Evolutionary conservation across 2,797 vertebrate genomes (phyloP), one percentile per base, ranked within the genome.

Genomic region (Stomatorhinus walkeri): DNA sequence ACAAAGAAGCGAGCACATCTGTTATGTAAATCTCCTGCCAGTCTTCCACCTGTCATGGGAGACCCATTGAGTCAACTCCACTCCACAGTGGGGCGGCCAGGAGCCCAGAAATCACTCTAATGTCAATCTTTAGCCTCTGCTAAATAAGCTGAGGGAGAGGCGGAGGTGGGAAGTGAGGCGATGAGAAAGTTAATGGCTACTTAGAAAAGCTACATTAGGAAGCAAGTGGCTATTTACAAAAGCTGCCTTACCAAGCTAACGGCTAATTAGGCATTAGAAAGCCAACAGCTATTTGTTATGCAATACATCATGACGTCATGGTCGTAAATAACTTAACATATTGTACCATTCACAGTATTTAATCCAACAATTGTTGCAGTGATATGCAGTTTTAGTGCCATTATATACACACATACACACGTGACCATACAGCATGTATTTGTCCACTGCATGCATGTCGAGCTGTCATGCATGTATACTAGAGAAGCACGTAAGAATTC

Each of bases 21-120:
- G 32, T 76, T 40, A n/a, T 28, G 12, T 32, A 2, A 84, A 43
- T n/a, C 79, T 14, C 43, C 16, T 48, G 19, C 36, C 79, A 22
- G 81, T 84, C 14, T 10, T n/a, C 43, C 19, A 84, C 7, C 22
- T 22, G 10, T 28, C 83, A 5, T 2, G 16, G 16, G 49, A 81
- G 68, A 64, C 40, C 28, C 19, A 86, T 72, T 88, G 88, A 88
- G 86, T 46, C 90, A 7, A 90, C 88, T 83, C 61, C 56, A 88
- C 89, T 64, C 61, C 87, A 49, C 54, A 89, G 84, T 48, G 87
- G 87, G 79, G 88, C 81, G 88, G 54, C 48, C 79, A 51, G 36
- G 51, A 19, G 85, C 5, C 49, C 83, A 40, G 22, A 1, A 54
- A 68, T 48, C n/a, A 64, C n/a, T n/a, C 28, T 61, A n/a, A n/a